These are phyloP conservation scores for Drosophila sp. DNA, from an alignment of 1,140 invertebrate species.

Conservation along the genomic window DNA sequence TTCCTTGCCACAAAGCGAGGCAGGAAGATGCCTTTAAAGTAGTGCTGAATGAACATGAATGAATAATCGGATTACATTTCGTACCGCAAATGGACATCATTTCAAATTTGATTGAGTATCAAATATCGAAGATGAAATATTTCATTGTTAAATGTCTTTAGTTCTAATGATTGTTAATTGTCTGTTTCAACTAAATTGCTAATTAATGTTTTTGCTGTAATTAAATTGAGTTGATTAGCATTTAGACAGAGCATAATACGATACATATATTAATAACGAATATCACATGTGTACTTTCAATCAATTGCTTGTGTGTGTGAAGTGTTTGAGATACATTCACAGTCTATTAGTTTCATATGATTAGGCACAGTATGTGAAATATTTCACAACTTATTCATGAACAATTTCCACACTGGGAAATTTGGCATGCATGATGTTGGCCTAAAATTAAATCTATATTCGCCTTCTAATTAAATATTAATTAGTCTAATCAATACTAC, in stretches of 20 bases:
- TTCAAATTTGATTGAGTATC: constrained; percentile 9
- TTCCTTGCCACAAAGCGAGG: background rate
- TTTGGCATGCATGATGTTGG: too few relatives aligned
- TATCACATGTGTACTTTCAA: background rate
- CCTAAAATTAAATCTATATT: too few relatives aligned
- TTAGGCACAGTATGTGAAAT: background rate
- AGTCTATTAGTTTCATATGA: background rate
- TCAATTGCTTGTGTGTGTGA: background rate
- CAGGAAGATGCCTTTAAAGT: background rate
- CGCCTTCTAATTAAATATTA: too few relatives aligned
- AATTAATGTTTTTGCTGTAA: constrained; percentile 1
- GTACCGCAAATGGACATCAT: background rate
- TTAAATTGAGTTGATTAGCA: background rate
- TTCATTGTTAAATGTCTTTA: background rate
- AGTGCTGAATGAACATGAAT: background rate
- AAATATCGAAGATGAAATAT: background rate
- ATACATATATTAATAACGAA: too few relatives aligned
- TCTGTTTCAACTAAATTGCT: background rate
- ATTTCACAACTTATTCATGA: background rate
- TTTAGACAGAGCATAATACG: background rate
- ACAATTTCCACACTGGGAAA: background rate
- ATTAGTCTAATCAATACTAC: too few relatives aligned
- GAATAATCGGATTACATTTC: constrained; percentile 11
- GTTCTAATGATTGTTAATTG: constrained; percentile 1
- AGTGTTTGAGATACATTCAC: background rate